These are phyloP conservation scores for Hippopotamyrus pictus DNA, from an alignment of 2,797 vertebrate species.

Conservation along the genomic window DNA sequence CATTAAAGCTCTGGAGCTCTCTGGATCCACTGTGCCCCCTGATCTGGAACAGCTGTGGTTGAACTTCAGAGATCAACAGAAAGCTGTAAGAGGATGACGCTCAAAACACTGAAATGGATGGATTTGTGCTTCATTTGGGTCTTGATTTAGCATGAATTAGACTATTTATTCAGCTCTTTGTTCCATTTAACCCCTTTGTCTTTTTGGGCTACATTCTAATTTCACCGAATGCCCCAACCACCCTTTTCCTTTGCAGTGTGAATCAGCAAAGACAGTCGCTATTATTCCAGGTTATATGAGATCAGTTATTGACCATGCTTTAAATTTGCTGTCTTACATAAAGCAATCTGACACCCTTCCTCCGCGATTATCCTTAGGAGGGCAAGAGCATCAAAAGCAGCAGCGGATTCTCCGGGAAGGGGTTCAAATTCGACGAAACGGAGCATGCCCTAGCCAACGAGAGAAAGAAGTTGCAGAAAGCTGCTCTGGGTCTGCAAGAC, in stretches of 20 bases:
- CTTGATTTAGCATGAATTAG: background rate
- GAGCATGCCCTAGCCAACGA: constrained; percentile 95
- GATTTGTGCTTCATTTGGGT: background rate
- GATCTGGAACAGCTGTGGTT: constrained; percentile 92
- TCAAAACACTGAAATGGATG: background rate
- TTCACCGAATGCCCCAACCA: background rate
- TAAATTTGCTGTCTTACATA: background rate
- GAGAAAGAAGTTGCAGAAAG: constrained; percentile 95
- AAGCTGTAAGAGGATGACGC: constrained; percentile 70
- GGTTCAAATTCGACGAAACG: constrained; percentile 97
- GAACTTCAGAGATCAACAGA: constrained; percentile 95
- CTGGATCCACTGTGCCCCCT: constrained; percentile 72
- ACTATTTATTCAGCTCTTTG: background rate
- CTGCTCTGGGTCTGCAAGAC: constrained; percentile 91
- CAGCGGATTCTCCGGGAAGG: constrained; percentile 97
- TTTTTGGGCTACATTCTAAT: background rate
- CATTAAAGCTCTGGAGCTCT: constrained; percentile 93
- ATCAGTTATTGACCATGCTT: background rate
- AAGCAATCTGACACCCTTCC: background rate
- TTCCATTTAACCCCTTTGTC: background rate
- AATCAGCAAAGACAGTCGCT: background rate
- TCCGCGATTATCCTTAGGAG: constrained; percentile 61
- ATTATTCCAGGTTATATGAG: background rate
- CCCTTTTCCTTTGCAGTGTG: background rate
- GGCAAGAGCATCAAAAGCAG: constrained; percentile 94